Percentiles rank a stretch among this genome's conserved stretches.
phyloP scores from a whole-genome alignment of 2,888 invertebrate species.

The Noctua comes region DNA sequence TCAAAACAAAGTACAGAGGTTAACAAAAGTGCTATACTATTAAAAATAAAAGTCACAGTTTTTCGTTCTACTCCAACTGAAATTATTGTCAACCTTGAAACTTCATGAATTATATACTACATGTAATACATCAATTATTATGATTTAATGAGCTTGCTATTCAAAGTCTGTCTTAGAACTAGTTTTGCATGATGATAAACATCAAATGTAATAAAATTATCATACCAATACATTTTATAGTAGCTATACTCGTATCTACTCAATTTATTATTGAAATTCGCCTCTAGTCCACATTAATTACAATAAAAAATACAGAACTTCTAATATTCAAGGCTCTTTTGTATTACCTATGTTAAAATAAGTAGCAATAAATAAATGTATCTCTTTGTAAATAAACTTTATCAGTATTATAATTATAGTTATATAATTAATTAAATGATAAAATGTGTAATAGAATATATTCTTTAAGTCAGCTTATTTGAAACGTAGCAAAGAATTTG shows the following conservation, averaged over 20 bases:
- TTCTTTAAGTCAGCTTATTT: constrained; percentile 51
- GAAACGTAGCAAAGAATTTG: constrained; percentile 44
- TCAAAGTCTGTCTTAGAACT: constrained; percentile 20
- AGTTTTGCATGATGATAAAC: constrained; percentile 32
- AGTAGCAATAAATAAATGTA: constrained; percentile 60
- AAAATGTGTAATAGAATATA: constrained; percentile 51
- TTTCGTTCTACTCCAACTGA: background rate
- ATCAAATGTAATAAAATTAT: constrained; percentile 41
- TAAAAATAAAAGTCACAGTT: background rate
- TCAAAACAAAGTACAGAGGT: background rate
- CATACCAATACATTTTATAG: constrained; percentile 22
- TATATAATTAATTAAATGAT: constrained; percentile 44
- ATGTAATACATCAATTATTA: constrained; percentile 26
- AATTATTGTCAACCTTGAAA: constrained; percentile 19
- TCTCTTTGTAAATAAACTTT: constrained; percentile 68
- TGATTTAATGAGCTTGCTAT: constrained; percentile 41
- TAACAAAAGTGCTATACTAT: constrained; percentile 1
- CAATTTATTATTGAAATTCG: constrained; percentile 41
- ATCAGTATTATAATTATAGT: constrained; percentile 70
- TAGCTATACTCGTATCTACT: constrained; percentile 30
- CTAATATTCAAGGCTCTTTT: constrained; percentile 31
- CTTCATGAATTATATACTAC: background rate
- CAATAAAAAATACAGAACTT: constrained; percentile 48
- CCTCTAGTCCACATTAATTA: constrained; percentile 49
- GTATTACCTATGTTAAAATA: constrained; percentile 16